Conservation (phyloP, 2,888 invertebrate species). For the Agriopis aurantiaria region DNA sequence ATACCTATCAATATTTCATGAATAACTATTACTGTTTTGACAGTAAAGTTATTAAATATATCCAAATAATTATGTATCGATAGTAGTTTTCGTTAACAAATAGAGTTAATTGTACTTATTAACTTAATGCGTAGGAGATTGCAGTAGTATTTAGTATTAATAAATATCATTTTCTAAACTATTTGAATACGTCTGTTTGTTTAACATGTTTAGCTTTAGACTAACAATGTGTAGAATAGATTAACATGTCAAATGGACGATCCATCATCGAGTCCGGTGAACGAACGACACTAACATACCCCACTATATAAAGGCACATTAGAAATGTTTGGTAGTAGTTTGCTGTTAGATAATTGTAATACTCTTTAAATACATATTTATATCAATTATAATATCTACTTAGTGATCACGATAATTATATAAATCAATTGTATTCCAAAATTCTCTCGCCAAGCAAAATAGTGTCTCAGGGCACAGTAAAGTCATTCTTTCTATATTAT, state of each 20-base stretch:
- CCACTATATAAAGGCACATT: constrained; percentile 69
- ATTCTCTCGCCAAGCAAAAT: constrained; percentile 84
- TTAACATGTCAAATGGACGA: constrained; percentile 73
- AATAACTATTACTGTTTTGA: constrained; percentile 66
- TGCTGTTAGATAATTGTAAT: constrained; percentile 69
- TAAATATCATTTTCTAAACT: constrained; percentile 84
- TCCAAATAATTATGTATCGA: constrained; percentile 60
- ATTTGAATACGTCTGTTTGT: constrained; percentile 84
- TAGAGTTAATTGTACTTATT: constrained; percentile 82
- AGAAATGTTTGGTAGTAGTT: constrained; percentile 72
- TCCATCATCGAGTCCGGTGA: constrained; percentile 62
- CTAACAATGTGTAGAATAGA: constrained; percentile 85
- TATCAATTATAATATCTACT: constrained; percentile 63
- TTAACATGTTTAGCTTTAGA: constrained; percentile 86
- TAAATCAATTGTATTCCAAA: constrained; percentile 61
- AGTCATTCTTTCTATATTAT: constrained; percentile 58
- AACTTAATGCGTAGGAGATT: constrained; percentile 77
- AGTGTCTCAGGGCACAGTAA: constrained; percentile 83
- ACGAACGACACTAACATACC: constrained; percentile 77
- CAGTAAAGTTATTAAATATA: constrained; percentile 66
- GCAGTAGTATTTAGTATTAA: constrained; percentile 81
- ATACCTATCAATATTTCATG: constrained; percentile 62
- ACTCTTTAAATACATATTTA: constrained; percentile 67
- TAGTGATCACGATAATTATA: constrained; percentile 60
- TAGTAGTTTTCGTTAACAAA: constrained; percentile 78